A percentile compares a stretch with the other conserved stretches of the same genome.
Evolutionary conservation across 2,888 invertebrate genomes (phyloP).

Genomic region (Notocelia uddmanniana): DNA sequence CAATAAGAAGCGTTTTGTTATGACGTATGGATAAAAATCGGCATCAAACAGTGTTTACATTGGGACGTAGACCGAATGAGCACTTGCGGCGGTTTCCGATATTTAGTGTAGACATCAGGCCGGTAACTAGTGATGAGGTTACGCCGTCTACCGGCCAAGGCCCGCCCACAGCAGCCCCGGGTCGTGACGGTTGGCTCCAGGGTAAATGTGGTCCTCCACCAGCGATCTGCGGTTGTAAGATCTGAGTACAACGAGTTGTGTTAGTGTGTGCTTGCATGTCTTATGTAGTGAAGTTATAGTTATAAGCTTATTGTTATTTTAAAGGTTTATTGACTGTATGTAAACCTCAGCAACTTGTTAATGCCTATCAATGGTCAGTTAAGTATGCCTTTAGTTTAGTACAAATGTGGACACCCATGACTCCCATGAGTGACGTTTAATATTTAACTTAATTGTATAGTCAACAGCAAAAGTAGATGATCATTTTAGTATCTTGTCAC

Average conservation of each 20-base stretch:
- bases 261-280: constrained; percentile 21
- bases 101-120: background rate
- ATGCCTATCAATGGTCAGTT: background rate
- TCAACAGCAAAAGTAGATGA: too few species aligned
- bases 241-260: constrained; percentile 79
- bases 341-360: too few species aligned
- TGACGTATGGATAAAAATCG: constrained; percentile 23
- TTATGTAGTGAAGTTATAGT: background rate
- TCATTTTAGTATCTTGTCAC: too few species aligned
- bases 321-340: too few species aligned
- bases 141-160: constrained; percentile 79
- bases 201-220: constrained; percentile 86
- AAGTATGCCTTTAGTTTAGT: background rate
- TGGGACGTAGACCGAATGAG: constrained; percentile 15
- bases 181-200: constrained; percentile 87
- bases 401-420: background rate
- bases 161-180: constrained; percentile 89
- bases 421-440: too few species aligned
- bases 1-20: background rate
- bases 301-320: background rate
- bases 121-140: constrained; percentile 35
- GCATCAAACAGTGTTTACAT: background rate
- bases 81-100: constrained; percentile 41
- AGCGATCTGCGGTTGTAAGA: constrained; percentile 87
- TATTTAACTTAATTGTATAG: too few species aligned